Evolutionary conservation across 2,113 vertebrate genomes (phyloP), one percentile per base, ranked within the genome.

Genomic region (Planiliza haematocheilus): DNA sequence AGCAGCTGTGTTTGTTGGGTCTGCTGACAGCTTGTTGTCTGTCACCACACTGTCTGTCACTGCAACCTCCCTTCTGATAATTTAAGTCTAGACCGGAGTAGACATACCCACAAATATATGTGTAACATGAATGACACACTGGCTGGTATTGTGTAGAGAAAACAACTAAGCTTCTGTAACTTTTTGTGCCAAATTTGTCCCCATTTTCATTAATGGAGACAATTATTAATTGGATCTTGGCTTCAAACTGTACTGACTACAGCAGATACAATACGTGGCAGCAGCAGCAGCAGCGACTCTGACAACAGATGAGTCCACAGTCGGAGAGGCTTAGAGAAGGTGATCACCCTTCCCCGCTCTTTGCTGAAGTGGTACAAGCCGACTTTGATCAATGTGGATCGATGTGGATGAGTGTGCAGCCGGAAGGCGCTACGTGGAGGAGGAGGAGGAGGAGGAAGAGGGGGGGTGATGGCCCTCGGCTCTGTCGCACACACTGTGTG

Each of bases 331-430:
- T 84, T 63, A 81, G 48, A 70, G 37, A 58, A 74, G 79, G 86
- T 83, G 82, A 83, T 75, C 66, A 65, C 55, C 71, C 60, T 64
- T 51, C 81, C 66, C 84, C 17, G n/a, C 75, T 67, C 64, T 61
- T 12, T 70, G 52, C 70, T 83, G 61, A 88, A 90, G 86, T 93
- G 90, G 87, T 80, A 88, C 76, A 74, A 83, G 70, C 83, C 55
- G 62, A 70, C 82, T 79, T 81, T 86, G 85, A 92, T 92, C 86
- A 79, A 82, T 90, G 82, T 69, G 77, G 87, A 90, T 91, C 84
- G 75, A 89, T 89, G 74, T 51, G 87, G 89, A 92, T 77, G 87
- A 91, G 88, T 71, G 81, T 82, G 88, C 74, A 79, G 86, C 85
- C 56, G 62, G 88, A 89, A 90, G 87, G 71, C 53, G 12, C 81